Conservation (phyloP, 2,797 vertebrate species). For the Labeo calbasu region DNA sequence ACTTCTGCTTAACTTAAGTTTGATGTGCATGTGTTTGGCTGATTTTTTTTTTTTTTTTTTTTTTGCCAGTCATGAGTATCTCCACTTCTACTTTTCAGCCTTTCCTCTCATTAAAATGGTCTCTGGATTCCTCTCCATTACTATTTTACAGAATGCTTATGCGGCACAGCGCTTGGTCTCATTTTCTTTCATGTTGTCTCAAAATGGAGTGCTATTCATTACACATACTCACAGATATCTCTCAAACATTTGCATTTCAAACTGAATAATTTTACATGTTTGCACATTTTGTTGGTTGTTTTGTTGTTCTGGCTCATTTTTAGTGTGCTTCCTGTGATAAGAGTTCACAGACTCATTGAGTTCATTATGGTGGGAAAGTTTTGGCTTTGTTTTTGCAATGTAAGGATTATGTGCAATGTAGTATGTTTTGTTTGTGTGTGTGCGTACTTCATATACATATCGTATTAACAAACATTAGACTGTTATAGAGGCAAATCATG, state of each 20-base stretch:
- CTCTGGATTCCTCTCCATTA: not conserved
- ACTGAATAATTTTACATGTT: constrained; percentile 33
- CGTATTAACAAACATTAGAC: not conserved
- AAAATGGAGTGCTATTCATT: constrained; percentile 21
- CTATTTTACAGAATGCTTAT: constrained; percentile 15
- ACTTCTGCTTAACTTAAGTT: not conserved
- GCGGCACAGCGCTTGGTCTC: not conserved
- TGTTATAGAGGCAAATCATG: not conserved
- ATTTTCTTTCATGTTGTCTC: constrained; percentile 41
- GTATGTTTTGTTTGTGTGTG: not conserved
- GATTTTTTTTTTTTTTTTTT: not conserved
- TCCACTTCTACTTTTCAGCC: not conserved
- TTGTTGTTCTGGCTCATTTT: constrained; percentile 29
- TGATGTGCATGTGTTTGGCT: not conserved
- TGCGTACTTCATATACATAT: not conserved
- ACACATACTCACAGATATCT: constrained; percentile 23
- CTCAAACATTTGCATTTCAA: constrained; percentile 42
- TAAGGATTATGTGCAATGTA: not conserved
- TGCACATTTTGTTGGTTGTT: constrained; percentile 13
- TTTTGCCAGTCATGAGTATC: not conserved
- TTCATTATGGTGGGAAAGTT: not conserved
- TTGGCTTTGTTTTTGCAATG: constrained; percentile 16
- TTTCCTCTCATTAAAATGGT: constrained; percentile 10
- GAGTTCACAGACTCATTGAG: not conserved
- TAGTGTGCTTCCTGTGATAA: not conserved